A percentile compares a stretch with the other conserved stretches of the same genome.
Conservation (phyloP, 2,888 invertebrate genomes). For the Polydesmus complanatus region DNA sequence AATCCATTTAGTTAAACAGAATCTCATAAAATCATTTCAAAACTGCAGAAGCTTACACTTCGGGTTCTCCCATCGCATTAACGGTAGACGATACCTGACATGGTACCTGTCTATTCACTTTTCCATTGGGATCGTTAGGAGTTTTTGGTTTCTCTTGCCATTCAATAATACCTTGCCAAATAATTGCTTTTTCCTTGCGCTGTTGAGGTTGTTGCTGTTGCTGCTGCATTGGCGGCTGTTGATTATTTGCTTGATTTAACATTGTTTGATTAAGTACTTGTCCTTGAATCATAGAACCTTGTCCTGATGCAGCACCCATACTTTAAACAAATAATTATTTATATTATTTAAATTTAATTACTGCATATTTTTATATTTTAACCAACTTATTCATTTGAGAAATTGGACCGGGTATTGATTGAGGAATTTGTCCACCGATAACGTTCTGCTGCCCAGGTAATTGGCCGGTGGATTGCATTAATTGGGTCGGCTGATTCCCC, state of each 20-base stretch:
- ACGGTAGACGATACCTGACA: slow-evolving; percentile 51
- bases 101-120: slow-evolving; percentile 55
- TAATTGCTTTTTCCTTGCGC: slow-evolving; percentile 40
- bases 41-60: slow-evolving; percentile 48
- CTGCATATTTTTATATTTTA: neutral
- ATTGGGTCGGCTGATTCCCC: neutral
- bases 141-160: slow-evolving; percentile 84
- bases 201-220: slow-evolving; percentile 23
- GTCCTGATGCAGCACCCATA: neutral
- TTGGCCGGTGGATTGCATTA: slow-evolving; percentile 2
- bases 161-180: slow-evolving; percentile 73
- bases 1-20: neutral
- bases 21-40: neutral
- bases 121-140: slow-evolving; percentile 45
- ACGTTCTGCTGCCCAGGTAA: slow-evolving; percentile 6
- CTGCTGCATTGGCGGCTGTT: slow-evolving; percentile 20
- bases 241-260: slow-evolving; percentile 11
- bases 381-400: slow-evolving; percentile 5
- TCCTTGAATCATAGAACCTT: neutral
- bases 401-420: neutral
- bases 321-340: neutral
- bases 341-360: neutral
- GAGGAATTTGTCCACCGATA: neutral
- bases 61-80: slow-evolving; percentile 71
- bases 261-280: neutral